Conservation (phyloP, 1,140 invertebrate species). For the Drosophila pectinifera region DNA sequence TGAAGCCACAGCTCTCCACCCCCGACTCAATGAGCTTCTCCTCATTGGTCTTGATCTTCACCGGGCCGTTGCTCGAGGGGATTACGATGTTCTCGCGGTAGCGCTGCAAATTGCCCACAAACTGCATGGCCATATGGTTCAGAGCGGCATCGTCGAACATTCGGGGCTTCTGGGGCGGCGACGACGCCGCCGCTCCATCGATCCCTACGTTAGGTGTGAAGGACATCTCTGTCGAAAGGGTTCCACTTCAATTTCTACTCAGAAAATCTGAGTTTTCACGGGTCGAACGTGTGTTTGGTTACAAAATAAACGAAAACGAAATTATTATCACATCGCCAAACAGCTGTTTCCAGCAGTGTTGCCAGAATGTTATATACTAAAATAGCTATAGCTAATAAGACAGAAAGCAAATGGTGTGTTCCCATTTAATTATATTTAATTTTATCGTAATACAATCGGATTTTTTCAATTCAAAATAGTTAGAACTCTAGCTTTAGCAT, state of each 20-base stretch:
- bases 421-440: too few relatives aligned
- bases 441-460: too few relatives aligned
- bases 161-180: constrained; percentile 7
- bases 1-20: constrained; percentile 97
- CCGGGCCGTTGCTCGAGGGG: constrained; percentile 90
- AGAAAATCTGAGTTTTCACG: constrained; percentile 33
- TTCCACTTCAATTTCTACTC: constrained; percentile 38
- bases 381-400: too few relatives aligned
- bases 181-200: constrained; percentile 5
- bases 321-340: constrained; percentile 73
- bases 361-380: too few relatives aligned
- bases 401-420: too few relatives aligned
- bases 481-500: too few relatives aligned
- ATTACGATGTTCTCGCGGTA: constrained; percentile 93
- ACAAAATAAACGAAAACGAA: constrained; percentile 19
- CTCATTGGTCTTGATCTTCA: constrained; percentile 93
- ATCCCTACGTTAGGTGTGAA: constrained; percentile 39
- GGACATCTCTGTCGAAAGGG: constrained; percentile 50
- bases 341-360: constrained; percentile 71
- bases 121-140: constrained; percentile 88
- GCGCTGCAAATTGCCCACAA: constrained; percentile 88
- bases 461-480: too few relatives aligned
- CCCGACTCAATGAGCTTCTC: constrained; percentile 94
- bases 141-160: constrained; percentile 86
- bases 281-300: constrained; percentile 20